These are phyloP conservation scores for Microcaecilia unicolor DNA, from an alignment of 2,797 vertebrate genomes.

Conservation along the genomic window DNA sequence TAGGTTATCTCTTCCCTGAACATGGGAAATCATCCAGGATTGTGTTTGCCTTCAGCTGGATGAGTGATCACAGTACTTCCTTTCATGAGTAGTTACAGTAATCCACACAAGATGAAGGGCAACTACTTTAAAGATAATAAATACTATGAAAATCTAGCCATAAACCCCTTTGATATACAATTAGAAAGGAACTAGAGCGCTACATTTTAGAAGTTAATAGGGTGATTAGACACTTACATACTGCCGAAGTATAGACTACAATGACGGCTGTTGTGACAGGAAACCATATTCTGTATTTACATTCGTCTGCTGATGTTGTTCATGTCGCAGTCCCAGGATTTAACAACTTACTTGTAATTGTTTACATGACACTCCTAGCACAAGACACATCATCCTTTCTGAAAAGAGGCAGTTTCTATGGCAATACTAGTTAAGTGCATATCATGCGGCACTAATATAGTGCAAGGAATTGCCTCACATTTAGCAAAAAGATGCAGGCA, in stretches of 20 bases:
- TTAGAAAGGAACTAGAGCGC: constrained; percentile 48
- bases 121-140: constrained; percentile 58
- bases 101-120: constrained; percentile 33
- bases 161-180: constrained; percentile 59
- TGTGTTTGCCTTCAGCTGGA: constrained; percentile 28
- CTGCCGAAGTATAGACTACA: constrained; percentile 51
- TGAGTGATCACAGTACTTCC: constrained; percentile 29
- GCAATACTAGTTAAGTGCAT: constrained; percentile 85
- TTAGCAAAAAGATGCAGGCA: constrained; percentile 68
- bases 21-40: constrained; percentile 19
- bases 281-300: constrained; percentile 33
- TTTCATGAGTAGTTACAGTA: constrained; percentile 30
- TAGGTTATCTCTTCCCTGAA: constrained; percentile 15
- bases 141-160: constrained; percentile 58
- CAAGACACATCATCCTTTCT: constrained; percentile 64
- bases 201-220: constrained; percentile 43
- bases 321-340: constrained; percentile 47
- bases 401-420: constrained; percentile 86
- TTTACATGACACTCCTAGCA: constrained; percentile 51
- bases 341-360: constrained; percentile 38
- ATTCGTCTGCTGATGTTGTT: constrained; percentile 38
- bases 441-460: constrained; percentile 99
- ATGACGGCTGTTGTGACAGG: constrained; percentile 38
- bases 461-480: constrained; percentile 87
- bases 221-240: constrained; percentile 57